Evolutionary conservation across 2,113 vertebrate species (phyloP).

Genomic region (Lamprologus ornatipinnis): DNA sequence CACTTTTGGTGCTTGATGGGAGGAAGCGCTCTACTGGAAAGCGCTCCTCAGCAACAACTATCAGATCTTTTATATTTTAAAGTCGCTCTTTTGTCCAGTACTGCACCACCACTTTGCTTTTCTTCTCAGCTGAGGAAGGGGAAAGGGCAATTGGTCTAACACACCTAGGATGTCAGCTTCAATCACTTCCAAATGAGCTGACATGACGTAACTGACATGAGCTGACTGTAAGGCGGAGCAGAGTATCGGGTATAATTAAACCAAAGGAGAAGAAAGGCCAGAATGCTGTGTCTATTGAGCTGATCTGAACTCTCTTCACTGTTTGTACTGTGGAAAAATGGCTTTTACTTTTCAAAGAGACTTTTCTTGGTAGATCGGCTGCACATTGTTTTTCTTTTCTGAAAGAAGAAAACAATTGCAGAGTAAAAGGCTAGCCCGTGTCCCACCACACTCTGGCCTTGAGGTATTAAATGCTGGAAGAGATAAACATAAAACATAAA

Average conservation of each 20-base stretch:
- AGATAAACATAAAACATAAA: neutral
- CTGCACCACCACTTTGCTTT: neutral
- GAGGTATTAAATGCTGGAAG: neutral
- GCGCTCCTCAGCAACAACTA: neutral
- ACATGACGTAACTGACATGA: neutral
- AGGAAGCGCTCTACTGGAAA: neutral
- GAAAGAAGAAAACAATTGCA: neutral
- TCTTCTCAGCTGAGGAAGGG: neutral
- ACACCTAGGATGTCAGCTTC: neutral
- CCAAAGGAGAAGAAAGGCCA: neutral
- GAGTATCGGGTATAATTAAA: neutral
- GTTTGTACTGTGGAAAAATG: neutral
- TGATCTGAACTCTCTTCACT: neutral
- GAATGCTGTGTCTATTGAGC: conserved; percentile 1
- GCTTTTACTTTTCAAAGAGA: neutral
- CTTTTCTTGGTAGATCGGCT: neutral
- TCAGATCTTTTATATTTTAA: neutral
- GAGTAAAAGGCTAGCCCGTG: neutral
- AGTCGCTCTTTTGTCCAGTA: neutral
- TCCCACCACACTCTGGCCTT: neutral
- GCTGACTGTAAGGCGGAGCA: neutral
- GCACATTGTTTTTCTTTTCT: neutral
- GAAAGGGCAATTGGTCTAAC: neutral
- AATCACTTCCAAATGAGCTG: conserved; percentile 27
- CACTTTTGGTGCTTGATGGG: neutral